Evolutionary conservation across 2,797 vertebrate species (phyloP), one percentile per base, ranked within the genome.

Genomic region (Ctenopoma multispine): DNA sequence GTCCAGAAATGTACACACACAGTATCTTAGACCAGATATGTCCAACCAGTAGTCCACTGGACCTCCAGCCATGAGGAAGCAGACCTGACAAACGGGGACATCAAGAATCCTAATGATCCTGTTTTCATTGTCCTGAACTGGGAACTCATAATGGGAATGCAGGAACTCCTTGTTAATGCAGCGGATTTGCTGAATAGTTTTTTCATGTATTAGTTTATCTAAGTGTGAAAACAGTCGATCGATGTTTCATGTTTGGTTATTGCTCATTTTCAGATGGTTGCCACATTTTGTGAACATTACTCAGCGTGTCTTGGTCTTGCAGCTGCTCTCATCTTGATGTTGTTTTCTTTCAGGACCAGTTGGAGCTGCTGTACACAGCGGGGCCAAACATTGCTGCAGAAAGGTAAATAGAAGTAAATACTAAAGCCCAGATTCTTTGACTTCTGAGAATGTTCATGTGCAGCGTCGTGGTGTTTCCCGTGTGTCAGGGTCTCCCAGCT

Each of bases 401-500:
- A 70, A 97, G 96, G 98, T 99, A 94, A 58, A 66, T 14, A 11
- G 10, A 64, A 23, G 5, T 9, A 9, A 76, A 81, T n/a, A 20
- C 18, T 36, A 0, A 44, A 31, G 6, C 7, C 24, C 18, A 29
- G 10, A 14, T 21, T 8, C 6, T 49, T 34, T 40, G 18, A 34
- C n/a, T n/a, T 9, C 3, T 58, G 5, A 46, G 40, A 5, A 9
- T n/a, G 5, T 60, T 76, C 5, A 58, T 11, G 21, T 44, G 18
- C 11, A 17, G 1, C 20, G n/a, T 20, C 47, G 6, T 27, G 24
- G 38, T 53, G 15, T 53, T 0, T 78, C n/a, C 21, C 76, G 31
- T 50, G 57, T 46, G 50, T 61, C 91, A 99, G 98, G 86, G 88
- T 99, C 83, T 98, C 97, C 85, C 97, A 96, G 91, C 93, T 99